Evolutionary conservation across 2,797 vertebrate species (phyloP), one percentile per base, ranked within the genome.

Genomic region (Anomalospiza imberbis): DNA sequence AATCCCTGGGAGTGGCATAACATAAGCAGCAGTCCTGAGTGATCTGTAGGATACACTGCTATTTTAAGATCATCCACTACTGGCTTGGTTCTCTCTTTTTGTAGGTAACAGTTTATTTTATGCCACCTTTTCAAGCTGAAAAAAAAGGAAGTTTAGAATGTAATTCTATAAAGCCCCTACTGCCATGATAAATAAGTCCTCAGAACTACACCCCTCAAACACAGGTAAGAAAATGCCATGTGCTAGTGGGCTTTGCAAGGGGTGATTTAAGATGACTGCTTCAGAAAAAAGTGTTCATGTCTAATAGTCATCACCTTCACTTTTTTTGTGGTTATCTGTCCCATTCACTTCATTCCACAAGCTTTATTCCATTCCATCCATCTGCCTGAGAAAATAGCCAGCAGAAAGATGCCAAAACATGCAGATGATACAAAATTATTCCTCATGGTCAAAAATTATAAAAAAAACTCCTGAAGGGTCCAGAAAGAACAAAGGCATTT

Each of bases 291-390:
- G 5, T 38, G 36, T 61, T 94, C 72, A 44, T 26, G 9, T 83
- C 88, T 89, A 77, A 91, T 8, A 85, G 65, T 48, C 78, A 72
- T 89, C 85, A 91, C 68, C 65, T 76, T 75, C 87, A 80, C 65
- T 54, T 91, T 93, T 93, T 72, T 68, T 88, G 65, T 90, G 70
- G 60, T 63, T 93, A 66, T 82, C 67, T 88, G 58, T 62, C 57
- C 81, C 62, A 50, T 88, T 80, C 72, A 77, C 47, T 88, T 58
- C 29, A 62, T 92, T 85, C 89, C 77, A 76, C 47, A 48, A 17
- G 12, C 67, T 91, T 93, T 68, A 78, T 44, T 86, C 53, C 5
- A 8, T 83, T 80, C 40, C 42, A 38, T 77, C 93, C 48, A 54
- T 38, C 54, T 71, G 73, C 45, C 57, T 54, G 53, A 92, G 55